Evolutionary conservation across 2,888 invertebrate species (phyloP), one percentile per base, ranked within the genome.

Genomic region (Hanleya hanleyi): DNA sequence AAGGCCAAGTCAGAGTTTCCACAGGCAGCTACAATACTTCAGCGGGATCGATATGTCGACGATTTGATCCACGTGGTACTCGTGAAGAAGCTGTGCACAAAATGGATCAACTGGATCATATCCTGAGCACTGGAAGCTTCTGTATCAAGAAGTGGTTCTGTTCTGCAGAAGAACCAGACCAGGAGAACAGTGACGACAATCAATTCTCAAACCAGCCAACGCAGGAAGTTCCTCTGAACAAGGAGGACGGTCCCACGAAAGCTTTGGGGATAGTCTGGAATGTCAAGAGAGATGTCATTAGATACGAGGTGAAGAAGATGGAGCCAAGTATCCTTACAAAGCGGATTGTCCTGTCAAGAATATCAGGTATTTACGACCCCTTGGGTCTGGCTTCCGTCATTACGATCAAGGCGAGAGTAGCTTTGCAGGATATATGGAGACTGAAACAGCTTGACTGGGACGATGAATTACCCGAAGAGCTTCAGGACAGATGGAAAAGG

Each of bases 21-120:
- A 1, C 70, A 74, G 22, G 70, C 67, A 18, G 33, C 74, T 29
- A 38, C 32, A 67, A 67, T 70, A 6, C 18, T 74, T n/a, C 32
- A 35, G 32, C 15, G 62, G 29, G 70, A 74, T 37, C 12, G 74
- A 7, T 74, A 74, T 41, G 69, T 70, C 51, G 74, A 67, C 26
- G 74, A 74, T 41, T 18, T 69, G 3, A 62, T 73, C 18, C 47
- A 62, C 37, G 68, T 69, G n/a, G n/a, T n/a, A n/a, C n/a, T n/a
- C n/a, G n/a, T n/a, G n/a, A n/a, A n/a, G n/a, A n/a, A n/a, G n/a
- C n/a, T n/a, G n/a, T n/a, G n/a, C n/a, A n/a, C n/a, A n/a, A n/a
- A n/a, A n/a, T 18, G 68, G 73, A 29, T 4, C 33, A 66, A 33
- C 15, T 73, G 33, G 69, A 73, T 38, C 0, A 49, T 15, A 26